A percentile compares a stretch with the other conserved stretches of the same genome.
These are phyloP conservation scores for Ochropacha duplaris DNA, from an alignment of 2,888 invertebrate species.

Conservation along the genomic window DNA sequence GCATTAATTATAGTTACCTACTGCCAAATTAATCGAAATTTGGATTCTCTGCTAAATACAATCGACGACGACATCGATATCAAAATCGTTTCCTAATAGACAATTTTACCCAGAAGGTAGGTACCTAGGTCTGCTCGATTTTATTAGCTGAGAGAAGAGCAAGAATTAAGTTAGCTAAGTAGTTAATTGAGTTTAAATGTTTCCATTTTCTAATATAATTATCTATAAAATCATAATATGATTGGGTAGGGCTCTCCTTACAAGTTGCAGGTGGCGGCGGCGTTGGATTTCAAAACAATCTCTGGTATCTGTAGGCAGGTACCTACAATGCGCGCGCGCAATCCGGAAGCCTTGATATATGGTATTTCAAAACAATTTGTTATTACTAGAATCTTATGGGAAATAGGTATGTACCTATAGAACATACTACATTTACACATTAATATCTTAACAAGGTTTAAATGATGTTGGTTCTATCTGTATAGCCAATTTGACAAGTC, in stretches of 20 bases:
- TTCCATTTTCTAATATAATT: background rate
- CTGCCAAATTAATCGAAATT: too few relatives aligned
- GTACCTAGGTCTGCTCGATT: too few relatives aligned
- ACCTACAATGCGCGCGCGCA: conserved; percentile 32
- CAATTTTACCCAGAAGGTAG: too few relatives aligned
- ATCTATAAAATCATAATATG: background rate
- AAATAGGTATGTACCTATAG: too few relatives aligned
- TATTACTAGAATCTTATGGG: conserved; percentile 19
- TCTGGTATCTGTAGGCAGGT: conserved; percentile 15
- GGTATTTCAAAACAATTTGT: conserved; percentile 49
- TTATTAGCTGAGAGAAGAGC: too few relatives aligned
- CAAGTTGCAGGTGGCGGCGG: conserved; percentile 37
- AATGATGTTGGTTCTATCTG: background rate
- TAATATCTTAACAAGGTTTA: background rate
- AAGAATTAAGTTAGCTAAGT: too few relatives aligned
- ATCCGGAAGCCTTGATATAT: conserved; percentile 48
- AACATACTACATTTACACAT: background rate
- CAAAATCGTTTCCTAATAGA: too few relatives aligned
- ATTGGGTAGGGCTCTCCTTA: conserved; percentile 15
- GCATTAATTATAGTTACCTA: too few relatives aligned
- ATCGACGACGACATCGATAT: too few relatives aligned
- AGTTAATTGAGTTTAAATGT: too few relatives aligned
- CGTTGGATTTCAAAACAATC: conserved; percentile 61
- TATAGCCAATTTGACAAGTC: background rate
- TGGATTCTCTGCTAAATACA: too few relatives aligned